phyloP scores from a whole-genome alignment of 1,140 invertebrate species.

The Ips typographus region DNA sequence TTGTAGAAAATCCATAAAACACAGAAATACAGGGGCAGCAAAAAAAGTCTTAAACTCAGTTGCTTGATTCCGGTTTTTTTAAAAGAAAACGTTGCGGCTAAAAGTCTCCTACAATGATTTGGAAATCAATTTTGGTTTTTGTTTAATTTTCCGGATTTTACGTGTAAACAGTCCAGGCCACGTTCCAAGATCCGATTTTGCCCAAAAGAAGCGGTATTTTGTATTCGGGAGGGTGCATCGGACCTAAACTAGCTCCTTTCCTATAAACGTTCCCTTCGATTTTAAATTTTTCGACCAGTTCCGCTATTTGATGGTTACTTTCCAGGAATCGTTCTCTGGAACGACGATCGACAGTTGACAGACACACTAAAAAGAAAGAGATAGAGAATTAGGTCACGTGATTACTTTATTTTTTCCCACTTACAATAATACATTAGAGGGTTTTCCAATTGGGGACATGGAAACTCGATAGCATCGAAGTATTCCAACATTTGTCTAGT shows the following conservation, averaged over 20 bases:
- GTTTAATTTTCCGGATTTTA: conserved; percentile 55
- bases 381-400: neutral
- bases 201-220: conserved; percentile 67
- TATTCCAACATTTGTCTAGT: conserved; percentile 89
- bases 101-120: conserved; percentile 63
- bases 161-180: conserved; percentile 75
- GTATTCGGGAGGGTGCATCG: conserved; percentile 42
- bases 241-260: conserved; percentile 55
- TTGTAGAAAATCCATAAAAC: conserved; percentile 81
- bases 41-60: conserved; percentile 69
- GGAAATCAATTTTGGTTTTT: neutral
- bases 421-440: conserved; percentile 92
- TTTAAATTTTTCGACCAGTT: conserved; percentile 89
- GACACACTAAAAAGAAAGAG: conserved; percentile 65
- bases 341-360: conserved; percentile 87
- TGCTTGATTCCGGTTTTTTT: conserved; percentile 72
- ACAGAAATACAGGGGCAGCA: conserved; percentile 75
- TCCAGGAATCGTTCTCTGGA: conserved; percentile 87
- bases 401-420: conserved; percentile 47
- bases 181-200: conserved; percentile 68
- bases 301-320: conserved; percentile 89
- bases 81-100: conserved; percentile 75
- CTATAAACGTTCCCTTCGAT: conserved; percentile 71
- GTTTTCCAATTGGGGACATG: conserved; percentile 89
- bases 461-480: conserved; percentile 88